Conservation (phyloP, 2,113 vertebrate species). For the Nothocercus nigrocapillus region DNA sequence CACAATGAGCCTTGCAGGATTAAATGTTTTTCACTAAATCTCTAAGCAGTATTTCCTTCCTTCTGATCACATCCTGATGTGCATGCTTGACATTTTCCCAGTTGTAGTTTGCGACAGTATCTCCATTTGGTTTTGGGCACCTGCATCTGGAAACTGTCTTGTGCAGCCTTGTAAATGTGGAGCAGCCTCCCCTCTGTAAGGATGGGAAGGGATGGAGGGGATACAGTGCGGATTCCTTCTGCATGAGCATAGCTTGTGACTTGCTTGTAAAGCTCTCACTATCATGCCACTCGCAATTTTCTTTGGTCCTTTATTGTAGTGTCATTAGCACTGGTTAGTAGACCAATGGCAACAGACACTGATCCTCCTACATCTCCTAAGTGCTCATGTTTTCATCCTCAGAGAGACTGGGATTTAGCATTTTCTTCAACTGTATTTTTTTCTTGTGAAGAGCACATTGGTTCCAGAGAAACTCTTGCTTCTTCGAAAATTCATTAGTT, state of each 20-base stretch:
- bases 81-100: not conserved
- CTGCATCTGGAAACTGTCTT: not conserved
- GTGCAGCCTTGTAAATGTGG: not conserved
- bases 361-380: not conserved
- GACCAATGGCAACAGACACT: not conserved
- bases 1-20: not conserved
- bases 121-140: not conserved
- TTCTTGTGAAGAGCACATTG: not conserved
- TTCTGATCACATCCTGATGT: not conserved
- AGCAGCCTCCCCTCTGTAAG: not conserved
- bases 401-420: not conserved
- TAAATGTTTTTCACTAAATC: not conserved
- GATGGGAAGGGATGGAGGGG: not conserved
- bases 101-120: not conserved
- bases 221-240: not conserved
- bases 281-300: not conserved
- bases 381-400: not conserved
- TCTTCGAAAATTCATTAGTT: not conserved
- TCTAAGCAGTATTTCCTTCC: not conserved
- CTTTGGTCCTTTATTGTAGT: not conserved
- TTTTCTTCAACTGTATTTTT: not conserved
- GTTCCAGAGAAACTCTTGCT: accelerated
- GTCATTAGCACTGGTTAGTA: not conserved
- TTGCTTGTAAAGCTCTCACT: not conserved
- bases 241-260: not conserved